Evolutionary conservation across 1,140 invertebrate species (phyloP), one percentile per base, ranked within the genome.

Genomic region (Heliconius eleuchia): DNA sequence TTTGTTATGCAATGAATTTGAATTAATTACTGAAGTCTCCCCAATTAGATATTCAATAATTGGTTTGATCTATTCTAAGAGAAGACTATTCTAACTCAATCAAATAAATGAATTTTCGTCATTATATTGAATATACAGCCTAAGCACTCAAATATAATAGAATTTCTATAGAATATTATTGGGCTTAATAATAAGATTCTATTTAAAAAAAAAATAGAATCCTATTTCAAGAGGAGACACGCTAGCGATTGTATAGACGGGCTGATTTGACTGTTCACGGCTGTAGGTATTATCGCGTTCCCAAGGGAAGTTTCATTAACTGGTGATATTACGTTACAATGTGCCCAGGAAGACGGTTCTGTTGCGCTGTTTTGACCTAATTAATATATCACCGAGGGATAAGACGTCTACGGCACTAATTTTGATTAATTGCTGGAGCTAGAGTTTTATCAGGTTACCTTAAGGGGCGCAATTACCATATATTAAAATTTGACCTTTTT

Each of bases 331-430:
- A 84, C 86, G 87, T 89, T 91, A 89, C 90, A 89, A 82, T 86
- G 84, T 84, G 82, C 87, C 83, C 75, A 84, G 77, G 86, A 89
- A 88, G 89, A 87, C 84, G 83, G 83, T 79, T 85, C 74, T 82
- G 82, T 75, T 83, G 84, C 83, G 84, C 76, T 90, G 86, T 89
- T 90, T 89, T 89, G 88, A 89, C 90, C 86, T 89, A 91, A 92
- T 92, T 92, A 91, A 89, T 92, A 89, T 87, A 89, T 91, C 84
- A 87, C 85, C 88, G 70, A 77, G 90, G 89, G 89, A 89, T 86
- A 83, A 83, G 79, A 84, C 82, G 82, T 87, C 81, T 82, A 83
- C 79, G 82, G 81, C 78, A 85, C 81, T 88, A 89, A 89, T 89
- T 88, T 89, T 90, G 86, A 90, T 91, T 86, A 89, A 89, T 88